Evolutionary conservation across 1,140 invertebrate genomes (phyloP).

Genomic region (Ceratina australensis): DNA sequence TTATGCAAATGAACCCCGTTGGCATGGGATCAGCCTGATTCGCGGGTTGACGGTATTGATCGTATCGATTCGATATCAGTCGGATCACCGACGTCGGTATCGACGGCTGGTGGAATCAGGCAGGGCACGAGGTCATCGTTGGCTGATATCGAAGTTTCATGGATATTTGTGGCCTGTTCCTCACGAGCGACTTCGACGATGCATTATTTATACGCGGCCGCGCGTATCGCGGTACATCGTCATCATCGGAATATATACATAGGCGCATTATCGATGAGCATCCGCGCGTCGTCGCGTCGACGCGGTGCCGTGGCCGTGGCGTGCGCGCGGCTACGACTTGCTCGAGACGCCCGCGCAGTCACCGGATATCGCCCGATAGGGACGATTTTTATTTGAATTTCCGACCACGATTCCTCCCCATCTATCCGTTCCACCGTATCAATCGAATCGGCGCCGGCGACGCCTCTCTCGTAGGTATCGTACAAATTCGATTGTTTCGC

Average conservation of each 20-base stretch:
- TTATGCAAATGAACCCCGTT: no score
- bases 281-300: slow-evolving; percentile 28
- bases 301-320: no score
- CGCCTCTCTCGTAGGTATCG: neutral
- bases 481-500: slow-evolving; percentile 17
- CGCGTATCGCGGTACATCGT: slow-evolving; percentile 43
- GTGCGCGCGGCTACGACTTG: slow-evolving; percentile 2
- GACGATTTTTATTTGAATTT: slow-evolving; percentile 54
- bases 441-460: neutral
- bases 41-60: no score
- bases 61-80: neutral
- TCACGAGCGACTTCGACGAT: slow-evolving; percentile 58
- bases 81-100: neutral
- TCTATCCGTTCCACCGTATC: slow-evolving; percentile 1
- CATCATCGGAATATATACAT: slow-evolving; percentile 40
- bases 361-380: slow-evolving; percentile 21
- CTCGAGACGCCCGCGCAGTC: neutral
- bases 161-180: slow-evolving; percentile 64
- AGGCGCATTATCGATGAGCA: slow-evolving; percentile 58
- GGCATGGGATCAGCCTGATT: no score
- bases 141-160: slow-evolving; percentile 59
- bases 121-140: slow-evolving; percentile 65
- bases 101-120: slow-evolving; percentile 43
- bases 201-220: slow-evolving; percentile 69
- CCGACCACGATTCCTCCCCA: slow-evolving; percentile 22